phyloP scores from a whole-genome alignment of 2,797 vertebrate genomes.

The Molothrus ater region DNA sequence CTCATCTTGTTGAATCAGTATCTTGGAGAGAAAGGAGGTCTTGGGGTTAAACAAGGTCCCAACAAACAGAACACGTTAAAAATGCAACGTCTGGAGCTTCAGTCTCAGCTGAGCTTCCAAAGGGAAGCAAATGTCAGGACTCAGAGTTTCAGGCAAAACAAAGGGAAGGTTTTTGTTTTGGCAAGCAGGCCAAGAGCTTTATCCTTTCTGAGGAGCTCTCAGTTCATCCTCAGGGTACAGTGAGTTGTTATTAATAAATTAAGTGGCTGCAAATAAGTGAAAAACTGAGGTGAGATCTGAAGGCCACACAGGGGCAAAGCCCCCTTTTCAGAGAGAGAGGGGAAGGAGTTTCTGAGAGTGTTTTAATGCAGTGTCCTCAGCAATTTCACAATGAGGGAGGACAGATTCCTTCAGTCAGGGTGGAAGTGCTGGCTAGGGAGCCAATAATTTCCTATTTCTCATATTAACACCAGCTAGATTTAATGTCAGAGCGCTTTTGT shows the following conservation, averaged over 20 bases:
- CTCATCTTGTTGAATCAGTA: slow-evolving; percentile 43
- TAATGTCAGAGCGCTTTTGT: neutral
- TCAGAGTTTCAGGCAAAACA: neutral
- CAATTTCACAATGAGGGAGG: neutral
- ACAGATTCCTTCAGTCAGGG: neutral
- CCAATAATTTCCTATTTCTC: neutral
- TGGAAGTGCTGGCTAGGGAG: neutral
- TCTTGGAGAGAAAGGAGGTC: slow-evolving; percentile 41
- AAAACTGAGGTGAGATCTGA: neutral
- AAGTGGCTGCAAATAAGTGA: neutral
- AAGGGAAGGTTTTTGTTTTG: neutral
- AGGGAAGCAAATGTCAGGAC: neutral
- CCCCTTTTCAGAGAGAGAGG: neutral
- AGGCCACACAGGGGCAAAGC: neutral
- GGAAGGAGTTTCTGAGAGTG: neutral
- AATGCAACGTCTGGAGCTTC: slow-evolving; percentile 35
- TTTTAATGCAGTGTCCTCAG: neutral
- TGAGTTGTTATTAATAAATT: neutral
- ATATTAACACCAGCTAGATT: neutral
- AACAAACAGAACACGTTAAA: neutral
- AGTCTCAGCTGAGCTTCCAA: neutral
- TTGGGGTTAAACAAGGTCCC: slow-evolving; percentile 21
- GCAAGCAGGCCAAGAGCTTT: neutral
- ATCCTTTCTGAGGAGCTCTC: neutral
- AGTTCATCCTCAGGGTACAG: neutral